A percentile compares a stretch with the other conserved stretches of the same genome.
Evolutionary conservation across 2,113 vertebrate genomes (phyloP).

Genomic region (Gasterosteus aculeatus): DNA sequence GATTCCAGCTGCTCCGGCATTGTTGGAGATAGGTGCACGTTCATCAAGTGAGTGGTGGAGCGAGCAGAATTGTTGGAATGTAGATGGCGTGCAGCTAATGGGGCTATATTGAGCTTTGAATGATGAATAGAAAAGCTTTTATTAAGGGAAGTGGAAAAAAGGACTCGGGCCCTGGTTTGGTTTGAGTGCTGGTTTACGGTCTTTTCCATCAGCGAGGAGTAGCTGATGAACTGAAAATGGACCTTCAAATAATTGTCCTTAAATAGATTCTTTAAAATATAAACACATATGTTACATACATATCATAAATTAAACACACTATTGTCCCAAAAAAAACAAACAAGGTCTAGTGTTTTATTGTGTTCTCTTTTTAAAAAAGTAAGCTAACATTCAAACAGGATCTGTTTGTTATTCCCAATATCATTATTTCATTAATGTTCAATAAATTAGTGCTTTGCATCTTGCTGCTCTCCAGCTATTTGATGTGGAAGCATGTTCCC

Average conservation of each 20-base stretch:
- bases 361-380: neutral
- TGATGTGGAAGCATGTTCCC: constrained; percentile 29
- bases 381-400: neutral
- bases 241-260: neutral
- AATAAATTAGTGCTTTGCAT: constrained; percentile 31
- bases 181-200: neutral
- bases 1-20: neutral
- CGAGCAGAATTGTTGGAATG: neutral
- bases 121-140: neutral
- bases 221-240: too few species aligned
- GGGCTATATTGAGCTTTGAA: neutral
- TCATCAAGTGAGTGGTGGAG: neutral
- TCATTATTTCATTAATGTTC: constrained; percentile 15
- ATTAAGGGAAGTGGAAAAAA: neutral
- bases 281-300: neutral
- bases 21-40: neutral
- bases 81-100: neutral
- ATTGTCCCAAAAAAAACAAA: neutral
- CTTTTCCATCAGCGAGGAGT: neutral
- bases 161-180: neutral
- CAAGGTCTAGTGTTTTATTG: neutral
- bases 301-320: neutral
- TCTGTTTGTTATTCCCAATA: neutral
- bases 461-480: constrained; percentile 26
- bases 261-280: neutral